Conservation (phyloP, 2,113 vertebrate species). For the Motacilla alba region DNA sequence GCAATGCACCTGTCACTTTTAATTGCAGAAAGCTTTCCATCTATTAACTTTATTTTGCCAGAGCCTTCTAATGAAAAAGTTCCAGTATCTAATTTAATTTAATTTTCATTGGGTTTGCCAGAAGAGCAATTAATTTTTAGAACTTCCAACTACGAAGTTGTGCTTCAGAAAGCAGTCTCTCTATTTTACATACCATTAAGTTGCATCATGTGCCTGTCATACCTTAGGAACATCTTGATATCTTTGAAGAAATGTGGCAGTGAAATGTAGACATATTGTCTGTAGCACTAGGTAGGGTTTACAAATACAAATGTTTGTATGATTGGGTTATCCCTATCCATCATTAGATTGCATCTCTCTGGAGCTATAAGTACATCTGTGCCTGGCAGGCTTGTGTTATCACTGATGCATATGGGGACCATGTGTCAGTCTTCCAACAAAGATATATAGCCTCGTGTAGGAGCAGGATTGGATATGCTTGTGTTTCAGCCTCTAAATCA, state of each 20-base stretch:
- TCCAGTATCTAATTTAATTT: slow-evolving; percentile 74
- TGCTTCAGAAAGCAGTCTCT: slow-evolving; percentile 55
- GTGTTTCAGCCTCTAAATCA: slow-evolving; percentile 75
- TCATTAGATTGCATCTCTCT: slow-evolving; percentile 60
- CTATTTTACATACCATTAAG: slow-evolving; percentile 58
- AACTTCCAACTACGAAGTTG: slow-evolving; percentile 53
- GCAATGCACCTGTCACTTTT: slow-evolving; percentile 58
- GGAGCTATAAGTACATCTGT: slow-evolving; percentile 60
- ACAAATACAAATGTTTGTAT: slow-evolving; percentile 53
- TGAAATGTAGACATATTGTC: slow-evolving; percentile 36
- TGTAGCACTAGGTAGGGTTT: slow-evolving; percentile 26
- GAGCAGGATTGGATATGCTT: slow-evolving; percentile 61
- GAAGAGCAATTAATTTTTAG: slow-evolving; percentile 74
- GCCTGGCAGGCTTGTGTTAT: slow-evolving; percentile 54
- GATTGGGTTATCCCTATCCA: slow-evolving; percentile 58
- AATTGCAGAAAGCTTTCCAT: slow-evolving; percentile 66
- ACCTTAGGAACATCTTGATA: slow-evolving; percentile 71
- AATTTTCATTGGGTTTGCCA: slow-evolving; percentile 69
- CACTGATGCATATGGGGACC: slow-evolving; percentile 64
- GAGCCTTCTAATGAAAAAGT: slow-evolving; percentile 71
- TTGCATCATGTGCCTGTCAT: slow-evolving; percentile 60
- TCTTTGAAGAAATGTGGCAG: slow-evolving; percentile 54
- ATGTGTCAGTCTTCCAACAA: slow-evolving; percentile 69
- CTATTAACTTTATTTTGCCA: slow-evolving; percentile 69
- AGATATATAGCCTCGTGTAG: slow-evolving; percentile 63